Percentiles rank a stretch among this genome's conserved stretches.
Conservation (phyloP, 2,113 vertebrate genomes). For the Dunckerocampus dactyliophorus region DNA sequence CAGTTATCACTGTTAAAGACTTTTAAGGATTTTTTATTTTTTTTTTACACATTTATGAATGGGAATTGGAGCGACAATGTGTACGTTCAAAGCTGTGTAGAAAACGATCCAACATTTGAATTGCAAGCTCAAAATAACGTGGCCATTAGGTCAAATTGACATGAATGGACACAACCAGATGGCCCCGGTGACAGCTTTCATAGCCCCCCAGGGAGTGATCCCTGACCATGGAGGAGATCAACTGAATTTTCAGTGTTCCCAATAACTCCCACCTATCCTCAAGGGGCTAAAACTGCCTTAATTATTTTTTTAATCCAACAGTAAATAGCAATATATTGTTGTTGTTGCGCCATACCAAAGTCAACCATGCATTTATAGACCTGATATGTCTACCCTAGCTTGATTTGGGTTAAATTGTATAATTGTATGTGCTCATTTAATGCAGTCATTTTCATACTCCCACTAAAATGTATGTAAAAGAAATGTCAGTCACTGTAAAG, state of each 20-base stretch:
- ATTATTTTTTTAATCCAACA: background rate
- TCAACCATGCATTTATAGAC: background rate
- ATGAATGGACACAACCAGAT: conserved; percentile 20
- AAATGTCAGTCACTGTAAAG: no score
- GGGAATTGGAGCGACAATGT: background rate
- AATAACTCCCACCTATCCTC: background rate
- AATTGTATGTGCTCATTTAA: background rate
- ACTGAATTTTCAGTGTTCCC: conserved; percentile 4
- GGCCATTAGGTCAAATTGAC: conserved; percentile 8
- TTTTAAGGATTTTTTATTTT: conserved; percentile 6
- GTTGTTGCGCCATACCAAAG: background rate
- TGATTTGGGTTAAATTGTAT: background rate
- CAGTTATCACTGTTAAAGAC: background rate
- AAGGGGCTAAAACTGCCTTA: background rate
- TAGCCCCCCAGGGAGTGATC: conserved; percentile 20
- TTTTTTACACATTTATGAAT: conserved; percentile 1
- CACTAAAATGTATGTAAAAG: no score
- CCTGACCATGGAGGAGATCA: conserved; percentile 7
- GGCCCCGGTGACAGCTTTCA: conserved; percentile 7
- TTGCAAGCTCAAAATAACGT: conserved; percentile 2
- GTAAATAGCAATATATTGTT: background rate
- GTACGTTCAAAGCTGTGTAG: conserved; percentile 6
- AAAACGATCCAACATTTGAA: conserved; percentile 8
- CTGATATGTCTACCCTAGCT: no score
- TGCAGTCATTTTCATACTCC: no score